phyloP scores from a whole-genome alignment of 2,113 vertebrate genomes.

The Lepus timidus region DNA sequence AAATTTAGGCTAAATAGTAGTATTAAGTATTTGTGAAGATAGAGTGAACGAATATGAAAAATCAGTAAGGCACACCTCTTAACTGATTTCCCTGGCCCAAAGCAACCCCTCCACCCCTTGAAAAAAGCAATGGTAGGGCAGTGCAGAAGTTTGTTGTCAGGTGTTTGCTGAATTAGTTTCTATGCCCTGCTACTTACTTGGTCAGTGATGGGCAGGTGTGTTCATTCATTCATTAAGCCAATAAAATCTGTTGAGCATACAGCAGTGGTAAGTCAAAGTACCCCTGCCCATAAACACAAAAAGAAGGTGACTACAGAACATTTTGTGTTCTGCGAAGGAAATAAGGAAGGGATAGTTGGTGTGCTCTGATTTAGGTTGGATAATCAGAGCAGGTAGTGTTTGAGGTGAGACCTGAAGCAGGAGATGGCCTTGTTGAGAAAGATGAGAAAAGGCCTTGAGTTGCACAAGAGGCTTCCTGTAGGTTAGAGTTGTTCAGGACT shows the following conservation, averaged over 20 bases:
- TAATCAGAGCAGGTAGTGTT: neutral
- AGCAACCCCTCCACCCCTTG: neutral
- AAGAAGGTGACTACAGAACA: neutral
- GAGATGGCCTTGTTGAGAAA: neutral
- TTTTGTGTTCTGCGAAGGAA: neutral
- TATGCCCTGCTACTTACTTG: neutral
- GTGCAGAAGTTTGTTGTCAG: neutral
- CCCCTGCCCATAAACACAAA: neutral
- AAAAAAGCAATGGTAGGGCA: neutral
- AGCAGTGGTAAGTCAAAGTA: neutral
- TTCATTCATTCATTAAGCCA: slow-evolving; percentile 54
- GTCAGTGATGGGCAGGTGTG: neutral
- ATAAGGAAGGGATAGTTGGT: neutral
- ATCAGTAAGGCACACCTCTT: neutral
- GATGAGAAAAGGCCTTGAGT: slow-evolving; percentile 6
- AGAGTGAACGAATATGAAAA: slow-evolving; percentile 9
- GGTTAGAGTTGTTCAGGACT: neutral
- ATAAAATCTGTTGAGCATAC: neutral
- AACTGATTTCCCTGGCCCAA: neutral
- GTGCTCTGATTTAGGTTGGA: neutral
- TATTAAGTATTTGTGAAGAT: neutral
- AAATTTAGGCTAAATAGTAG: neutral
- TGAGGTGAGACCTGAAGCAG: slow-evolving; percentile 6
- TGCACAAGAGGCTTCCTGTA: slow-evolving; percentile 31
- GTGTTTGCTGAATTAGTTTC: slow-evolving; percentile 8